Percentiles rank a stretch among this genome's conserved stretches.
Evolutionary conservation across 2,797 vertebrate genomes (phyloP).

Genomic region (Lacerta viridis): DNA sequence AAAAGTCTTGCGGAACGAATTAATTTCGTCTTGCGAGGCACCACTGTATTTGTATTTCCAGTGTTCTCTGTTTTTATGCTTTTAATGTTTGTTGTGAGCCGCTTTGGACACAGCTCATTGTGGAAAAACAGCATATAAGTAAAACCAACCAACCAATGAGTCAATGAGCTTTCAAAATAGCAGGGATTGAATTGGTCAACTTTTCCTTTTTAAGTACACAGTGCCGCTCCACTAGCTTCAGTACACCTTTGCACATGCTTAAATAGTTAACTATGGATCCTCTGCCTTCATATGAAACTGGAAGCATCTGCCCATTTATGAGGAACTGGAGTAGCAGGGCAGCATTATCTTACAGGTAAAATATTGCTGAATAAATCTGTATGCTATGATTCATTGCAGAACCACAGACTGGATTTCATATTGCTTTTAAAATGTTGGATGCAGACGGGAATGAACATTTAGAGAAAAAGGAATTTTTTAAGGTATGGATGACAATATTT

Average conservation of each 20-base stretch:
- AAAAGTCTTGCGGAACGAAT: too few relatives aligned
- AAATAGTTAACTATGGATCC: background rate
- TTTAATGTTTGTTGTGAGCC: too few relatives aligned
- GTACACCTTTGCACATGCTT: conserved; percentile 1
- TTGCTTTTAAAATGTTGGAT: conserved; percentile 99
- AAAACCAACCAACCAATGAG: background rate
- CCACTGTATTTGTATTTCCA: too few relatives aligned
- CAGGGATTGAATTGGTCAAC: background rate
- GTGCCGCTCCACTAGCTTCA: conserved; percentile 1
- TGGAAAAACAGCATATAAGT: too few relatives aligned
- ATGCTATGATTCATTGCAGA: conserved; percentile 83
- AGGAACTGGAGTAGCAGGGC: conserved; percentile 26
- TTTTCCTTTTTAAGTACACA: background rate
- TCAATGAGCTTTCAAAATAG: conserved; percentile 1
- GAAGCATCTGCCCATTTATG: background rate
- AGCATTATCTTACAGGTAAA: conserved; percentile 35
- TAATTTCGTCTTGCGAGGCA: too few relatives aligned
- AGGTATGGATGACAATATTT: conserved; percentile 80
- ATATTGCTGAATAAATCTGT: conserved; percentile 41
- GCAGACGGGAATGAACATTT: conserved; percentile 96
- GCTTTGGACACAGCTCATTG: too few relatives aligned
- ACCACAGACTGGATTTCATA: conserved; percentile 92
- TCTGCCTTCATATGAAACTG: conserved; percentile 29
- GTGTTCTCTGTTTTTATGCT: too few relatives aligned
- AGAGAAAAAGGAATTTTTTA: conserved; percentile 95